Evolutionary conservation across 2,888 invertebrate genomes (phyloP), one percentile per base, ranked within the genome.

Genomic region (Phyto melanocephala): DNA sequence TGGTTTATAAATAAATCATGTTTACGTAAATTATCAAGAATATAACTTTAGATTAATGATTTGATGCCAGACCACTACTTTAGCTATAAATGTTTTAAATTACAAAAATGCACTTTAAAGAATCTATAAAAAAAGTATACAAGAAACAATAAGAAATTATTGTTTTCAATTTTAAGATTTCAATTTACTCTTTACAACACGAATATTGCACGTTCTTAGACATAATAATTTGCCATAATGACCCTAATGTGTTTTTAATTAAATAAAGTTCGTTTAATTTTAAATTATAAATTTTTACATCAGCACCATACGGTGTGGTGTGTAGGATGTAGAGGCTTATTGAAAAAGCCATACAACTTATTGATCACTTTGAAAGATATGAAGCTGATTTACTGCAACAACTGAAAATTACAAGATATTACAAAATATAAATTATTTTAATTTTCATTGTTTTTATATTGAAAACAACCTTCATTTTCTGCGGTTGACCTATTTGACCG

Each of bases 321-420:
- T 22, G 56, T 75, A 75, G 75, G 75, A 56, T 75, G 47, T 56
- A 56, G 56, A 56, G 56, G 45, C 50, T 47, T 47, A 5, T n/a
- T n/a, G 4, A 52, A 42, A 35, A 63, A 40, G 45, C n/a, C n/a
- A 37, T 13, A 47, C 45, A 56, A 71, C 33, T 35, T 35, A 17
- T 47, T 65, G 45, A 35, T 74, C n/a, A n/a, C n/a, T 45, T 35
- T 35, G 6, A 56, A 54, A 45, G 13, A 45, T 13, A 54, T 45
- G 33, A 35, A 42, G 47, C 15, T 74, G 33, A 11, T 71, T 22
- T 1, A 24, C 3, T 17, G 50, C 47, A 24, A 72, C 35, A 72
- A 42, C 28, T 40, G 3, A 74, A 52, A 63, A 74, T 54, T 50
- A 33, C 52, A 35, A 50, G n/a, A n/a, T n/a, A n/a, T n/a, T n/a